These are phyloP conservation scores for Chaetops frenatus DNA, from an alignment of 2,113 vertebrate species.

Conservation along the genomic window DNA sequence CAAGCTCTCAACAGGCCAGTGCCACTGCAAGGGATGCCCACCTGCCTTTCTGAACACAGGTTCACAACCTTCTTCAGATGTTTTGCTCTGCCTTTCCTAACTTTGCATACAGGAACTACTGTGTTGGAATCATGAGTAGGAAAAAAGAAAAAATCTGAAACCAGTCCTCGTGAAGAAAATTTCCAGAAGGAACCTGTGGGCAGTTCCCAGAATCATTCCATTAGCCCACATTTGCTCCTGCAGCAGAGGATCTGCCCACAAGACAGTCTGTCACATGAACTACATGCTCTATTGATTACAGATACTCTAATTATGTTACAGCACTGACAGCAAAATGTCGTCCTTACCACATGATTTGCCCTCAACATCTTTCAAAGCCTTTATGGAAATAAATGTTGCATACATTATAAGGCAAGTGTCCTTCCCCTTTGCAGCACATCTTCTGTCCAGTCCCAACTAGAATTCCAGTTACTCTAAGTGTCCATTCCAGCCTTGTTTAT, in stretches of 20 bases:
- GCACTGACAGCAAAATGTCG: conserved; percentile 3
- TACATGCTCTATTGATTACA: not conserved
- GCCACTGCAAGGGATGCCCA: not conserved
- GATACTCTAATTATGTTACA: conserved; percentile 19
- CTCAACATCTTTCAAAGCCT: not conserved
- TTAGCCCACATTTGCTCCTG: conserved; percentile 1
- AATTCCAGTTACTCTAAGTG: not conserved
- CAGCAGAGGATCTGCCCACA: conserved; percentile 8
- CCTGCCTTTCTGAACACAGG: not conserved
- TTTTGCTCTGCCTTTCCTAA: not conserved
- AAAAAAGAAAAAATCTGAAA: not conserved
- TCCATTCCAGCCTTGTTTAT: not conserved
- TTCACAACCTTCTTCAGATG: not conserved
- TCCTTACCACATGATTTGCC: not conserved
- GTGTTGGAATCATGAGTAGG: fast-evolving
- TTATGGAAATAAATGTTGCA: conserved; percentile 14
- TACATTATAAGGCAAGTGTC: not conserved
- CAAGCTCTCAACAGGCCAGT: not conserved
- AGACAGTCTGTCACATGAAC: conserved; percentile 27
- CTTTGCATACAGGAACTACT: not conserved
- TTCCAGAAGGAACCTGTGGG: not conserved
- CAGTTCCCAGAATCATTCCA: not conserved
- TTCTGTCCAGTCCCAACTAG: not conserved
- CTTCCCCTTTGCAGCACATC: not conserved
- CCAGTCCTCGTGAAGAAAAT: not conserved